Percentiles rank a stretch among this genome's conserved stretches.
Evolutionary conservation across 2,888 invertebrate genomes (phyloP).

Genomic region (Camptogramma bilineatum): DNA sequence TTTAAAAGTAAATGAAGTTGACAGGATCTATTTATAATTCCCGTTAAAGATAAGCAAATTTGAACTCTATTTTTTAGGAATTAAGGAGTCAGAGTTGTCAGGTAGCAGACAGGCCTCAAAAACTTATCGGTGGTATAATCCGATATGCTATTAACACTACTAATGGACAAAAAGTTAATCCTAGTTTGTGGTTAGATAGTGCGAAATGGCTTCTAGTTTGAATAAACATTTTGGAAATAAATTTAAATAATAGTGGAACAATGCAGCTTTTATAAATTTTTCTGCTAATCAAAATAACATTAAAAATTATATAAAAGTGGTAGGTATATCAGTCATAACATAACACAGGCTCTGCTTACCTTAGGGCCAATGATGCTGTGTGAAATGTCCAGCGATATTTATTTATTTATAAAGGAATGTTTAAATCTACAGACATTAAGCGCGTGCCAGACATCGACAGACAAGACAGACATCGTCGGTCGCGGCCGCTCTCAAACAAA

Average conservation of each 20-base stretch:
- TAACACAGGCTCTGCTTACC: no score
- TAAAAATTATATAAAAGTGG: no score
- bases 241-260: background rate
- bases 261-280: no score
- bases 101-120: slow-evolving; percentile 72
- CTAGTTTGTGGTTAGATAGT: slow-evolving; percentile 62
- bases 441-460: no score
- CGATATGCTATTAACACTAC: slow-evolving; percentile 81
- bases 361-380: no score
- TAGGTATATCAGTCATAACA: no score
- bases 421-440: no score
- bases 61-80: slow-evolving; percentile 50
- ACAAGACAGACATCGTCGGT: no score
- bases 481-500: no score
- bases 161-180: slow-evolving; percentile 84
- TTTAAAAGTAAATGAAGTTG: background rate
- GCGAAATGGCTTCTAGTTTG: slow-evolving; percentile 59
- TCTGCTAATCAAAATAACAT: no score
- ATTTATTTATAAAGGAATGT: no score
- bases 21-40: background rate
- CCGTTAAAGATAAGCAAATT: slow-evolving; percentile 32
- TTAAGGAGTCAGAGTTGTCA: slow-evolving; percentile 62
- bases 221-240: slow-evolving; percentile 45
- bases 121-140: slow-evolving; percentile 66
- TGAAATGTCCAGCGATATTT: no score